phyloP scores from a whole-genome alignment of 2,797 vertebrate genomes.

The Sphenodon punctatus region DNA sequence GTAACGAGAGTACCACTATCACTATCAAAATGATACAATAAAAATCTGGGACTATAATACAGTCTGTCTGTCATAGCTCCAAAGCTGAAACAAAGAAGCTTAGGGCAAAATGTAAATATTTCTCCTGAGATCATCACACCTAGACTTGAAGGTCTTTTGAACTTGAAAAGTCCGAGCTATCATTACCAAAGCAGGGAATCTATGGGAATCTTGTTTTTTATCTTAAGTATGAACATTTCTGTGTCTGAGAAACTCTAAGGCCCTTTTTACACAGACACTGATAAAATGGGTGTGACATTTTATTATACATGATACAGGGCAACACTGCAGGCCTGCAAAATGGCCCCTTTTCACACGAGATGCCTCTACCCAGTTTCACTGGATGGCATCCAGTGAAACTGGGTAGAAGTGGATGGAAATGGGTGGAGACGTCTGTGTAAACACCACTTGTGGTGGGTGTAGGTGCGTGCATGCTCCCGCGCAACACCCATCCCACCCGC shows the following conservation, averaged over 20 bases:
- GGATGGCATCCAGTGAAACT: no score
- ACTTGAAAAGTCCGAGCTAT: not conserved
- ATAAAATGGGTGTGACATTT: no score
- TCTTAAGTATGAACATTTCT: not conserved
- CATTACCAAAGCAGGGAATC: not conserved
- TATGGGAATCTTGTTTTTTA: not conserved
- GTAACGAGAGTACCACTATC: not conserved
- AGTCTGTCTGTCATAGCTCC: not conserved
- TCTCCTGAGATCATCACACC: not conserved
- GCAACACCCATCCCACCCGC: no score
- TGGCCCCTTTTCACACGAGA: no score
- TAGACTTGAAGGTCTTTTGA: not conserved
- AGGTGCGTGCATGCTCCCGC: no score
- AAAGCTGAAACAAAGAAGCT: slow-evolving; percentile 1
- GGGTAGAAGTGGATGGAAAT: no score
- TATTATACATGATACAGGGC: no score
- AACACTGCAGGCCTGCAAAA: no score
- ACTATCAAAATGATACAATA: not conserved
- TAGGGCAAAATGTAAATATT: not conserved
- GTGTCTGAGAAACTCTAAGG: not conserved
- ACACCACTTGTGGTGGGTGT: no score
- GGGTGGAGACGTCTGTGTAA: no score
- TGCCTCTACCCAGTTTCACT: no score
- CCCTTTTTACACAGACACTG: no score
- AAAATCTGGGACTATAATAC: not conserved